Percentiles rank a stretch among this genome's conserved stretches.
Evolutionary conservation across 1,140 invertebrate species (phyloP).

Genomic region (Goniozus legneri): DNA sequence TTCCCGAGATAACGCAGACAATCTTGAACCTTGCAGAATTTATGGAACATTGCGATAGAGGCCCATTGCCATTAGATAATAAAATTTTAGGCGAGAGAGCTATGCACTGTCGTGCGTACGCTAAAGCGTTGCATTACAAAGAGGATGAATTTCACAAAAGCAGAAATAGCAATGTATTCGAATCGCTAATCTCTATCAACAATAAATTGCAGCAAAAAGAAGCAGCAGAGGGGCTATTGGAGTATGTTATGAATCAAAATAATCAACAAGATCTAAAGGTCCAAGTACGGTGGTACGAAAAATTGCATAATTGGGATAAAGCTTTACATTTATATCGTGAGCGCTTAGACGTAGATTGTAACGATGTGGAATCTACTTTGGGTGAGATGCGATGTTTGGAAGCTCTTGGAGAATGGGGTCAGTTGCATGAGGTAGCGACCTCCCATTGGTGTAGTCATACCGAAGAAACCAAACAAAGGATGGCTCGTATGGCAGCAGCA

Average conservation of each 20-base stretch:
- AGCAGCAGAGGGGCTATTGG: constrained; percentile 88
- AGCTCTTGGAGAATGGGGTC: constrained; percentile 94
- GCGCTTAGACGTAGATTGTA: constrained; percentile 59
- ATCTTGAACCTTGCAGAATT: constrained; percentile 98
- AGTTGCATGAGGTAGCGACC: constrained; percentile 75
- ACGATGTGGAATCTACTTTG: constrained; percentile 78
- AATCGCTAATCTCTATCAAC: constrained; percentile 94
- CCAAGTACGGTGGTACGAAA: constrained; percentile 98
- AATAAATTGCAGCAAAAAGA: constrained; percentile 99
- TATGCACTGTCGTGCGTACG: constrained; percentile 82
- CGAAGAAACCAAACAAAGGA: constrained; percentile 73
- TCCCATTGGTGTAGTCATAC: constrained; percentile 71
- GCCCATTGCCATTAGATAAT: constrained; percentile 85
- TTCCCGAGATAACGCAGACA: constrained; percentile 96
- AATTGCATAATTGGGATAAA: constrained; percentile 97
- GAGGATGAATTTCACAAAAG: constrained; percentile 88
- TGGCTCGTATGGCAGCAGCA: constrained; percentile 88
- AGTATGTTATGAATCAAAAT: constrained; percentile 83
- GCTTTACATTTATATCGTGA: constrained; percentile 84
- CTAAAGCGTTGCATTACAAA: constrained; percentile 98
- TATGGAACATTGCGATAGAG: constrained; percentile 98
- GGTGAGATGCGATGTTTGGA: constrained; percentile 97
- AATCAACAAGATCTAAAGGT: constrained; percentile 67
- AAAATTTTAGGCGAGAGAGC: constrained; percentile 77
- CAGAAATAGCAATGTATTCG: constrained; percentile 76